phyloP scores from a whole-genome alignment of 2,113 vertebrate species.

The Macrotus californicus region DNA sequence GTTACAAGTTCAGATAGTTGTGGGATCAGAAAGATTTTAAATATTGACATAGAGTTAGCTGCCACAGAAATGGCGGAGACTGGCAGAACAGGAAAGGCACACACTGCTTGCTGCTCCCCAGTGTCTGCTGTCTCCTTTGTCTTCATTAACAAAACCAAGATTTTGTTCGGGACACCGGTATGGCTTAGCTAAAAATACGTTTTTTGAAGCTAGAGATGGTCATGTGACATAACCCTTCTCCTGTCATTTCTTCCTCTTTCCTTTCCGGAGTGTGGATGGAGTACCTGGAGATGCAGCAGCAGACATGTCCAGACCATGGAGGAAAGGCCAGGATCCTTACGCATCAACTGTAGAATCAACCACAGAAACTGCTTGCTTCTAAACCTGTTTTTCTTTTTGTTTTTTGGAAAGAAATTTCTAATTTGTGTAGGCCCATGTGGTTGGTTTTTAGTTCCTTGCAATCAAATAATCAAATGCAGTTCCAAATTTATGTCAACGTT shows the following conservation, averaged over 20 bases:
- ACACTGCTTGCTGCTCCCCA: neutral
- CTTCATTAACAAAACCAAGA: neutral
- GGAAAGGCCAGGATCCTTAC: neutral
- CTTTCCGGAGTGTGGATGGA: neutral
- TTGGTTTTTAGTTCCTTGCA: neutral
- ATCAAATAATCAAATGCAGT: slow-evolving; percentile 16
- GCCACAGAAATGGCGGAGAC: neutral
- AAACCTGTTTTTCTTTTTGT: neutral
- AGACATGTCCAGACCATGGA: neutral
- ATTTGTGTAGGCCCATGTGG: neutral
- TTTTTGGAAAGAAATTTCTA: neutral
- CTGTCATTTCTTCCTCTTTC: neutral
- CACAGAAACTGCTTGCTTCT: neutral
- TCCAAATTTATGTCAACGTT: neutral
- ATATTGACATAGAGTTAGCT: neutral
- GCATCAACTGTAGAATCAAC: neutral
- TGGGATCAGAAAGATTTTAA: neutral
- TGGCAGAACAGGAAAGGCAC: neutral
- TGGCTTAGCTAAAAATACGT: neutral
- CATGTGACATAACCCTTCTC: neutral
- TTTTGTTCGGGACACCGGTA: neutral
- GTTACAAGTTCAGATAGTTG: neutral
- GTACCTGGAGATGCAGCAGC: neutral
- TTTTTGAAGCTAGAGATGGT: neutral
- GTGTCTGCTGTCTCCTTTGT: neutral